Conservation (phyloP, 2,888 invertebrate species). For the Salticus scenicus region DNA sequence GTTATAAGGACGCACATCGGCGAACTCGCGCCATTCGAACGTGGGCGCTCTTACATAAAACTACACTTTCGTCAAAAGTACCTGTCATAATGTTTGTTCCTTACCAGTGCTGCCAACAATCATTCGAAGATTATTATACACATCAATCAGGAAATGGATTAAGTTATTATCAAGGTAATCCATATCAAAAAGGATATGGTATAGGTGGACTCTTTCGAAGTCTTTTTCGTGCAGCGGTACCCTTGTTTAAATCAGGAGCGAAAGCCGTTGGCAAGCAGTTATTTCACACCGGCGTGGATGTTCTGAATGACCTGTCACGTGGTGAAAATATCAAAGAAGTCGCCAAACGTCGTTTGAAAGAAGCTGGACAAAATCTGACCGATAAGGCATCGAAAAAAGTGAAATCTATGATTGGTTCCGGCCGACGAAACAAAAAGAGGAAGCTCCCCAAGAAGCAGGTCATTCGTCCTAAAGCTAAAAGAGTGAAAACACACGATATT, state of each 20-base stretch:
- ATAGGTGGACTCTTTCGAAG: constrained; percentile 27
- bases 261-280: constrained; percentile 37
- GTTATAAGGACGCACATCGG: constrained; percentile 37
- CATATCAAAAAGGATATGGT: constrained; percentile 31
- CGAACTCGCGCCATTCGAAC: constrained; percentile 28
- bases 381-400: not conserved
- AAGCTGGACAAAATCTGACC: not conserved
- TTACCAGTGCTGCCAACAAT: constrained; percentile 25
- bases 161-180: constrained; percentile 10
- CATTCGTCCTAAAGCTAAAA: not conserved
- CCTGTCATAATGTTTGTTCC: constrained; percentile 20
- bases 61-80: constrained; percentile 20
- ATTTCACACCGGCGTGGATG: constrained; percentile 10
- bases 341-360: not conserved
- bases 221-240: constrained; percentile 20
- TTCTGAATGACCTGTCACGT: not conserved
- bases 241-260: constrained; percentile 33
- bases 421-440: constrained; percentile 9
- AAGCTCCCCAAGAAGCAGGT: not conserved
- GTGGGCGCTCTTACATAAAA: constrained; percentile 18
- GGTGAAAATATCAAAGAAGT: constrained; percentile 8
- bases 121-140: constrained; percentile 17
- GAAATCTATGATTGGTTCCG: constrained; percentile 18
- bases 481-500: constrained; percentile 19
- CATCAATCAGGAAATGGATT: constrained; percentile 20